Evolutionary conservation across 2,797 vertebrate species (phyloP).

Genomic region (Aphelocoma californica): DNA sequence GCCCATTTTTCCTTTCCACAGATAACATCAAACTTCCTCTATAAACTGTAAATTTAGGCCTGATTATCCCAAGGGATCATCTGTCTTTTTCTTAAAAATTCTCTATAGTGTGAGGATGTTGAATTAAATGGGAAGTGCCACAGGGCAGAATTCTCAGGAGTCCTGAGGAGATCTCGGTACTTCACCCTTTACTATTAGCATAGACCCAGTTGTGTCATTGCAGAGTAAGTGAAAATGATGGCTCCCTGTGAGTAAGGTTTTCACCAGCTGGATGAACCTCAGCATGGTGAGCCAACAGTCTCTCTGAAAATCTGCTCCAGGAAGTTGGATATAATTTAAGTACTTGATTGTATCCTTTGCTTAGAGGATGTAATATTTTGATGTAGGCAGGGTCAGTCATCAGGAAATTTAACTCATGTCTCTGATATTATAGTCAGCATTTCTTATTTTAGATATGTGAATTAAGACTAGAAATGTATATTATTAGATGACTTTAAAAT

Average conservation of each 20-base stretch:
- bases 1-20: neutral
- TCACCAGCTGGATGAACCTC: neutral
- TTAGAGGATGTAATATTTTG: neutral
- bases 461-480: neutral
- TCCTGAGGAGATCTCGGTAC: neutral
- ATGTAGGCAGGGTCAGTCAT: neutral
- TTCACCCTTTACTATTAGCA: neutral
- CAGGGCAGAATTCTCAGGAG: neutral
- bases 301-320: neutral
- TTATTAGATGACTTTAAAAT: neutral
- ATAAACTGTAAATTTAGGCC: neutral
- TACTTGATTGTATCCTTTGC: neutral
- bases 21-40: neutral
- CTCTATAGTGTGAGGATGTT: neutral
- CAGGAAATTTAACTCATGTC: neutral
- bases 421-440: neutral
- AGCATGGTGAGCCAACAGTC: neutral
- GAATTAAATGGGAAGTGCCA: neutral
- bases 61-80: neutral
- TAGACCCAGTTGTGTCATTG: neutral
- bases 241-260: neutral
- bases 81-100: neutral
- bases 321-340: neutral
- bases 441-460: neutral
- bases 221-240: neutral